Base-by-base conservation (phyloP, 1,140 invertebrate genomes). In the Orchestia grillus region DNA sequence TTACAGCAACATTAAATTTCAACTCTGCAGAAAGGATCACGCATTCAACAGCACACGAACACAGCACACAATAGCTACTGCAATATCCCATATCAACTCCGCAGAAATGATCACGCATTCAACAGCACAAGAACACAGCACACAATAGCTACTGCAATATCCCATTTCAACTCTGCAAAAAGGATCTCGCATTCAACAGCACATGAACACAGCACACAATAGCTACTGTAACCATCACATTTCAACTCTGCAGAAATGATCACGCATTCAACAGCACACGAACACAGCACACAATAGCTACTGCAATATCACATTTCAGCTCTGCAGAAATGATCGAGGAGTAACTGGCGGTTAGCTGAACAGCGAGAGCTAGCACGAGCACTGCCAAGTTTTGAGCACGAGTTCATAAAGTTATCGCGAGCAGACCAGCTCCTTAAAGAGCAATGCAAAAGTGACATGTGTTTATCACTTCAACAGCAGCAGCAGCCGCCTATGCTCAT, bases 381-480 rank as follows among this genome's bases (percentile, higher is more conserved):
- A 44, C 11, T 94, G 92, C 92, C 92, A 94, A 94, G 43, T 90
- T 45, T 42, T 44, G 92, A 94, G 40, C 43, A 91, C 44, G 36
- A 45, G 92, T 44, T 94, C 92, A 45, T 94, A 94, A 94, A 94
- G 43, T 94, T 94, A 94, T 94, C 92, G 6, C 92, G 44, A 47
- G 92, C 92, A 44, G 92, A 44, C 43, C 92, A 94, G 40, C 23
- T 11, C 92, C 92, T 47, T 94, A 44, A 94, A 44, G 92, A 94
- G 92, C 92, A 94, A 94, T 94, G 41, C 44, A 44, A 44, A 94
- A 94, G 43, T 94, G 92, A 94, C 92, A 47, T 94, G 92, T 44
- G 92, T 94, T 94, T 94, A 94, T 94, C 92, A 94, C 44, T 94
- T 16, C 41, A 47, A 44, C 62, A 77, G 44, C 92, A 47, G 92